A percentile compares a stretch with the other conserved stretches of the same genome.
Conservation (phyloP, 2,888 invertebrate genomes). For the Leuctra nigra region DNA sequence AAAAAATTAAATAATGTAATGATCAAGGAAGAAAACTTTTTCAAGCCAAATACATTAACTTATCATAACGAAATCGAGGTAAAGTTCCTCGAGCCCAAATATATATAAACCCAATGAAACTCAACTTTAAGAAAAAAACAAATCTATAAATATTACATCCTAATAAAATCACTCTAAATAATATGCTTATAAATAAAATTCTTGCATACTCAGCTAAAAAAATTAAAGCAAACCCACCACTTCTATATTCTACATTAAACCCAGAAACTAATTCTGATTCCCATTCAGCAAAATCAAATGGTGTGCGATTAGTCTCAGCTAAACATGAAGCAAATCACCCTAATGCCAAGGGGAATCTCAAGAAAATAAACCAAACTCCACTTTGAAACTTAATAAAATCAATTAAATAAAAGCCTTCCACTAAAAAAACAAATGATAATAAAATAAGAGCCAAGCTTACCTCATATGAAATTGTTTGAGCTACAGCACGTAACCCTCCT, state of each 20-base stretch:
- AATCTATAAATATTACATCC: slow-evolving; percentile 41
- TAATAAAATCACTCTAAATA: slow-evolving; percentile 36
- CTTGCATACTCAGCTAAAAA: slow-evolving; percentile 63
- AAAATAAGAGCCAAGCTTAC: slow-evolving; percentile 63
- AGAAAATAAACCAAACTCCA: slow-evolving; percentile 50
- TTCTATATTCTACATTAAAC: slow-evolving; percentile 71
- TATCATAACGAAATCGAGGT: slow-evolving; percentile 70
- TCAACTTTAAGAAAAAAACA: slow-evolving; percentile 49
- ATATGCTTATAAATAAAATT: slow-evolving; percentile 46
- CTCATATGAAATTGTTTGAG: slow-evolving; percentile 73
- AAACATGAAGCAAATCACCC: slow-evolving; percentile 54
- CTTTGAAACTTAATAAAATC: too few species aligned
- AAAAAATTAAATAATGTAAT: slow-evolving; percentile 55
- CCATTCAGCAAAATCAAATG: slow-evolving; percentile 74
- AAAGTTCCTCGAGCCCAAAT: slow-evolving; percentile 61
- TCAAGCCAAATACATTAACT: slow-evolving; percentile 62
- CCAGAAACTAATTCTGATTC: slow-evolving; percentile 73
- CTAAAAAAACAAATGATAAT: slow-evolving; percentile 51
- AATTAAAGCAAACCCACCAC: too few species aligned
- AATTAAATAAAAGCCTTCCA: slow-evolving; percentile 49
- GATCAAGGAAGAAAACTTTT: slow-evolving; percentile 56
- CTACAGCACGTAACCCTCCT: slow-evolving; percentile 58
- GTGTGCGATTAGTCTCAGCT: slow-evolving; percentile 66
- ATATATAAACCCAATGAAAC: slow-evolving; percentile 42
- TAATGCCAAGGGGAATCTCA: slow-evolving; percentile 49